A percentile compares a stretch with the other conserved stretches of the same genome.
phyloP scores from a whole-genome alignment of 2,113 vertebrate species.

The Dasyurus viverrinus region DNA sequence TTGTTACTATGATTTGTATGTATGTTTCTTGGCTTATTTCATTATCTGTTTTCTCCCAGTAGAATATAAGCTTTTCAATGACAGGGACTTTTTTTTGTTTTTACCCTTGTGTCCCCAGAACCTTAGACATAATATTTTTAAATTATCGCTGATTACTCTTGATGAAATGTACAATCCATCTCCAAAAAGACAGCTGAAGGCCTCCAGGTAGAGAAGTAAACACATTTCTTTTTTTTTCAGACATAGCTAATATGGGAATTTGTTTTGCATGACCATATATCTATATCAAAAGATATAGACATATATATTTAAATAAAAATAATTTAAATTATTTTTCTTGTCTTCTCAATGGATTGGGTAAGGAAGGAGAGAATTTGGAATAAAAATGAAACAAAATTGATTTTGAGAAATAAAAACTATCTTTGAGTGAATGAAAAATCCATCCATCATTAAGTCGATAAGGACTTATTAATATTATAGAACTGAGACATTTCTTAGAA shows the following conservation, averaged over 20 bases:
- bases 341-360: neutral
- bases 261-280: neutral
- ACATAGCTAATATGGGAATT: neutral
- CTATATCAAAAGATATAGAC: too few relatives aligned
- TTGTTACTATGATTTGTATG: neutral
- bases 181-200: neutral
- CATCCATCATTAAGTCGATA: neutral
- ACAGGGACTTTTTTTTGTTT: neutral
- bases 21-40: neutral
- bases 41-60: neutral
- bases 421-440: neutral
- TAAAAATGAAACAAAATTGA: neutral
- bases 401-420: neutral
- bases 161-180: neutral
- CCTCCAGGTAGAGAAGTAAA: neutral
- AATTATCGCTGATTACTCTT: neutral
- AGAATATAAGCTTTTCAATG: neutral
- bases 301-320: too few relatives aligned
- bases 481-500: neutral
- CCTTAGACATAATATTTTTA: neutral
- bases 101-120: neutral
- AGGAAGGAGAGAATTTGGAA: neutral
- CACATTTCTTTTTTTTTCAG: neutral
- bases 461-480: neutral
- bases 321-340: neutral